A percentile compares a stretch with the other conserved stretches of the same genome.
These are phyloP conservation scores for Lepidocyrtinus sp. DNA, from an alignment of 2,888 invertebrate genomes.

Conservation along the genomic window DNA sequence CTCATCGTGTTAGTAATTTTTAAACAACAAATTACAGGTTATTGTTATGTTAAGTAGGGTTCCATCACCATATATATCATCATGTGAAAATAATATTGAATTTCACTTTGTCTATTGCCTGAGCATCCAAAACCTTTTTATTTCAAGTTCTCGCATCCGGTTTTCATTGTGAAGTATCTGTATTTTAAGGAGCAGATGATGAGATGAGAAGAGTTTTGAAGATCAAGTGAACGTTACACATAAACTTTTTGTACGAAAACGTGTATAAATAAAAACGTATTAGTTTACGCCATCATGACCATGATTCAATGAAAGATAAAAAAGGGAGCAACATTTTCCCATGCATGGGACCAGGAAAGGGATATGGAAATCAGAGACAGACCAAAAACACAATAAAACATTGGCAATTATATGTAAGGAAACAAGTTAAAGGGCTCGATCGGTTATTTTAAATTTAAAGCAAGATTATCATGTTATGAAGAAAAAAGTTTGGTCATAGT, in stretches of 20 bases:
- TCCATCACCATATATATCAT: slow-evolving; percentile 1
- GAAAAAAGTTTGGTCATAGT: neutral
- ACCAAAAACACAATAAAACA: neutral
- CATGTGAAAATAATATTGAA: slow-evolving; percentile 42
- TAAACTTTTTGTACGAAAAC: neutral
- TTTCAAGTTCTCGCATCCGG: slow-evolving; percentile 38
- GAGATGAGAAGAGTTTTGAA: slow-evolving; percentile 14
- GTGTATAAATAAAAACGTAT: slow-evolving; percentile 24
- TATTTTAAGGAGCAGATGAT: slow-evolving; percentile 12
- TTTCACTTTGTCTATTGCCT: slow-evolving; percentile 34
- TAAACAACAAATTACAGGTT: slow-evolving; percentile 36
- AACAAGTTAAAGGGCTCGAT: neutral
- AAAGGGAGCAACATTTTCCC: slow-evolving; percentile 6
- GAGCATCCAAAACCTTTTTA: slow-evolving; percentile 11
- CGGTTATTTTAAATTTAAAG: neutral
- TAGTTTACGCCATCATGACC: slow-evolving; percentile 26
- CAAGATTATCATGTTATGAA: neutral
- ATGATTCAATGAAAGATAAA: slow-evolving; percentile 7
- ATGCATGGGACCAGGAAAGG: neutral
- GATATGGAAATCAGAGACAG: neutral
- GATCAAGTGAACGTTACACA: slow-evolving; percentile 12
- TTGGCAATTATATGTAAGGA: neutral
- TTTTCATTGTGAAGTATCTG: slow-evolving; percentile 38
- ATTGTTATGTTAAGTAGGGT: slow-evolving; percentile 52
- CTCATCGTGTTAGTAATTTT: slow-evolving; percentile 28